Conservation (phyloP, 1,140 invertebrate species). For the Patella vulgata region DNA sequence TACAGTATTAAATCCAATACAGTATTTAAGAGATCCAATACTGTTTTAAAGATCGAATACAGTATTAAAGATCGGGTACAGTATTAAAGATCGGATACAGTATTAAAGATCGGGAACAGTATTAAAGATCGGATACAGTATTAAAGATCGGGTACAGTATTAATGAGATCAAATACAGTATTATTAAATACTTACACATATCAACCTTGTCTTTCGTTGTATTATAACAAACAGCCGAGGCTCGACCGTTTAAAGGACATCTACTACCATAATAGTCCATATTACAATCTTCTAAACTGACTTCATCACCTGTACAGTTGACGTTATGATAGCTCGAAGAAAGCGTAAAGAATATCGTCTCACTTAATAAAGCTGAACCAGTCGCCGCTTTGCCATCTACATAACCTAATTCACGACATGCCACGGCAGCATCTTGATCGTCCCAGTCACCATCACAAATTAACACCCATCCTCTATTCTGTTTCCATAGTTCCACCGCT, state of each 20-base stretch:
- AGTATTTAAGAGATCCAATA: too few species aligned
- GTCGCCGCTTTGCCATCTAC: conserved; percentile 25
- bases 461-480: conserved; percentile 31
- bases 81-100: too few species aligned
- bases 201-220: conserved; percentile 29
- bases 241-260: conserved; percentile 8
- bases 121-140: too few species aligned
- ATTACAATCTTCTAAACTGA: conserved; percentile 22
- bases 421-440: conserved; percentile 35
- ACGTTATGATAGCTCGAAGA: conserved; percentile 25
- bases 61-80: too few species aligned
- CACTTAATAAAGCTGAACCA: conserved; percentile 1
- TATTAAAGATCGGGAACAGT: too few species aligned
- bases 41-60: too few species aligned
- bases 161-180: too few species aligned
- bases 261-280: conserved; percentile 6
- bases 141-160: too few species aligned
- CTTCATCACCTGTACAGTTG: conserved; percentile 32
- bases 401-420: conserved; percentile 44
- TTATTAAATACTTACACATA: conserved; percentile 43
- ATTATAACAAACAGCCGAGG: conserved; percentile 46
- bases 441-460: conserved; percentile 45
- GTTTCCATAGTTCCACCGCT: conserved; percentile 32
- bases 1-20: too few species aligned
- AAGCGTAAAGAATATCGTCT: background rate